Conservation (phyloP, 2,797 vertebrate genomes). For the Hyperoplus immaculatus region DNA sequence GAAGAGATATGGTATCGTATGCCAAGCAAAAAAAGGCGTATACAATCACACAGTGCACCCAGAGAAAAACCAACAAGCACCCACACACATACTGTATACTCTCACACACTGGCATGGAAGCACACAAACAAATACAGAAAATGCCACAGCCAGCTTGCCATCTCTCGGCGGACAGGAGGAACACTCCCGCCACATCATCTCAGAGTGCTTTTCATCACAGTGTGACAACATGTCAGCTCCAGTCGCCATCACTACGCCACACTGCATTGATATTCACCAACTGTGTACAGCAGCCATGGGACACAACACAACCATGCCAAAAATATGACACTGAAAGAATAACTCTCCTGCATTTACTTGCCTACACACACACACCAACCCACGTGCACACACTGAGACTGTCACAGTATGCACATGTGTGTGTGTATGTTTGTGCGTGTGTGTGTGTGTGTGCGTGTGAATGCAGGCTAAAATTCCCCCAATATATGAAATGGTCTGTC, state of each 20-base stretch:
- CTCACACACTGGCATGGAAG: constrained; percentile 52
- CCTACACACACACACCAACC: constrained; percentile 38
- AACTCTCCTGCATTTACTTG: constrained; percentile 77
- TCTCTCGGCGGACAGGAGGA: constrained; percentile 84
- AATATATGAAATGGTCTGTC: not conserved
- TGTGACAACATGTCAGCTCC: constrained; percentile 87
- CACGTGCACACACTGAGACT: constrained; percentile 26
- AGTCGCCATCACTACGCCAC: constrained; percentile 82
- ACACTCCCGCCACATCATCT: constrained; percentile 87
- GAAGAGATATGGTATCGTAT: constrained; percentile 43
- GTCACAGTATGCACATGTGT: constrained; percentile 32
- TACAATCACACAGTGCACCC: constrained; percentile 40
- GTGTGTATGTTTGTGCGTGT: not conserved
- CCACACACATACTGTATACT: constrained; percentile 8
- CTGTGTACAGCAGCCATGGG: constrained; percentile 79
- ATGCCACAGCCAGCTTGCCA: constrained; percentile 77
- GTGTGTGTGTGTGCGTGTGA: no score
- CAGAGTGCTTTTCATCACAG: constrained; percentile 88
- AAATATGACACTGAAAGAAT: constrained; percentile 82
- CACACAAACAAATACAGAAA: constrained; percentile 74
- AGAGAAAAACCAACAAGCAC: constrained; percentile 49
- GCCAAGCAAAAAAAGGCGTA: constrained; percentile 22
- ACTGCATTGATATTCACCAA: constrained; percentile 86
- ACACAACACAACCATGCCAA: constrained; percentile 79
- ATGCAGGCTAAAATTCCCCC: no score